These are phyloP conservation scores for Athene noctua DNA, from an alignment of 2,113 vertebrate genomes.

Conservation along the genomic window DNA sequence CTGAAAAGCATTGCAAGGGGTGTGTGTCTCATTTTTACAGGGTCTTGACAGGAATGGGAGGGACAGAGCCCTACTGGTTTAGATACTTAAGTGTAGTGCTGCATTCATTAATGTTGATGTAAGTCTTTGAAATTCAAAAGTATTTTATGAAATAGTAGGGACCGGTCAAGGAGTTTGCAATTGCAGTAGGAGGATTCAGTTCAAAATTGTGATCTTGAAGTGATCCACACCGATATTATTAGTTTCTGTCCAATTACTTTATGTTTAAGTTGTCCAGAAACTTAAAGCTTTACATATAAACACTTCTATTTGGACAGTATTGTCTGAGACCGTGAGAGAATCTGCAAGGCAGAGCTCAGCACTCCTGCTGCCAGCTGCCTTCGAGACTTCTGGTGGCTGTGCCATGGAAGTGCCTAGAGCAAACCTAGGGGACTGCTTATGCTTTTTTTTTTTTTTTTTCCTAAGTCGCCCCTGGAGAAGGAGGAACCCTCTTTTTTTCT, in stretches of 20 bases:
- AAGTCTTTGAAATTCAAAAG: neutral
- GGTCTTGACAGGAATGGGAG: neutral
- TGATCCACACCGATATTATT: rapidly evolving
- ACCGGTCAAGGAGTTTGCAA: neutral
- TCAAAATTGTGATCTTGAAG: neutral
- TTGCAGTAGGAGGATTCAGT: neutral
- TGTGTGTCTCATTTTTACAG: neutral
- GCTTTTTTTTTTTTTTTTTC: neutral
- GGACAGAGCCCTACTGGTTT: neutral
- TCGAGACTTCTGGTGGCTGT: neutral
- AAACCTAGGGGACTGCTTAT: neutral
- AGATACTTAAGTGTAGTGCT: neutral
- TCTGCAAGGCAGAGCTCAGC: neutral
- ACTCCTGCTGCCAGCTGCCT: neutral
- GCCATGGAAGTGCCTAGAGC: neutral
- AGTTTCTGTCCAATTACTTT: neutral
- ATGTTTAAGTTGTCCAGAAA: neutral
- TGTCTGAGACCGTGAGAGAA: neutral
- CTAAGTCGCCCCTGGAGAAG: neutral
- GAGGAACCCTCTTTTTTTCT: neutral
- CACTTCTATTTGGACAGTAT: rapidly evolving
- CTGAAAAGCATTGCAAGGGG: neutral
- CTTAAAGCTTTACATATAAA: neutral
- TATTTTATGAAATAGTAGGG: neutral
- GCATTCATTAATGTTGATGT: rapidly evolving